phyloP scores from a whole-genome alignment of 1,140 invertebrate genomes.

The Metaphire vulgaris region DNA sequence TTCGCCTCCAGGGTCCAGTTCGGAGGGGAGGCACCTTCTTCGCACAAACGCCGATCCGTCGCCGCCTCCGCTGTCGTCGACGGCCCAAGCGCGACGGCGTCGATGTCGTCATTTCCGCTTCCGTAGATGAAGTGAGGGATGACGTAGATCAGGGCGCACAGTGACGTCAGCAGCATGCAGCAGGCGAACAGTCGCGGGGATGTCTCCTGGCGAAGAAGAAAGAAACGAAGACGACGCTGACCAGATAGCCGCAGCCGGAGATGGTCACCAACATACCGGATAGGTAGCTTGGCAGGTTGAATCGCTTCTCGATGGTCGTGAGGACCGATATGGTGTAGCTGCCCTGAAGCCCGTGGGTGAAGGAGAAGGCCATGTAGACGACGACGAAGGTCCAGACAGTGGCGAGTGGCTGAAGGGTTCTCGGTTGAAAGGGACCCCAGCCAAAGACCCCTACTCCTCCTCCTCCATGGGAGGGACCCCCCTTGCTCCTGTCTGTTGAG shows the following conservation, averaged over 20 bases:
- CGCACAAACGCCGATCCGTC: too few species aligned
- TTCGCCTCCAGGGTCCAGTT: too few species aligned
- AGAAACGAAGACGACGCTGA: not conserved
- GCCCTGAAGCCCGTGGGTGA: too few species aligned
- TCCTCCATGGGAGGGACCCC: too few species aligned
- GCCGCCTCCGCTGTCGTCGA: not conserved
- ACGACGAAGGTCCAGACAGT: too few species aligned
- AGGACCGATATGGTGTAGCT: slow-evolving; percentile 9
- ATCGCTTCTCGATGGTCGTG: slow-evolving; percentile 8
- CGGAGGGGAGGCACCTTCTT: too few species aligned
- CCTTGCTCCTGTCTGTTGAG: too few species aligned
- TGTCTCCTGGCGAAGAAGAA: not conserved
- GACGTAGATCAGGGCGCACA: slow-evolving; percentile 6
- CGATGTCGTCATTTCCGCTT: not conserved
- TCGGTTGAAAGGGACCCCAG: too few species aligned
- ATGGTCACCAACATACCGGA: slow-evolving; percentile 6
- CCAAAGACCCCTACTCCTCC: too few species aligned
- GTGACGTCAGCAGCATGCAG: slow-evolving; percentile 1
- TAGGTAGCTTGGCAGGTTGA: slow-evolving; percentile 6
- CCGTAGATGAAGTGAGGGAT: slow-evolving; percentile 8
- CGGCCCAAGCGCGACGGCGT: not conserved
- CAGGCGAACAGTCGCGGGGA: slow-evolving; percentile 6
- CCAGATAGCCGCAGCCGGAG: not conserved
- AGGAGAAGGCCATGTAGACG: too few species aligned
- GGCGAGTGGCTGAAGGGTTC: too few species aligned